Evolutionary conservation across 2,888 invertebrate species (phyloP).

Genomic region (Ashinkailepas kermadecensis): DNA sequence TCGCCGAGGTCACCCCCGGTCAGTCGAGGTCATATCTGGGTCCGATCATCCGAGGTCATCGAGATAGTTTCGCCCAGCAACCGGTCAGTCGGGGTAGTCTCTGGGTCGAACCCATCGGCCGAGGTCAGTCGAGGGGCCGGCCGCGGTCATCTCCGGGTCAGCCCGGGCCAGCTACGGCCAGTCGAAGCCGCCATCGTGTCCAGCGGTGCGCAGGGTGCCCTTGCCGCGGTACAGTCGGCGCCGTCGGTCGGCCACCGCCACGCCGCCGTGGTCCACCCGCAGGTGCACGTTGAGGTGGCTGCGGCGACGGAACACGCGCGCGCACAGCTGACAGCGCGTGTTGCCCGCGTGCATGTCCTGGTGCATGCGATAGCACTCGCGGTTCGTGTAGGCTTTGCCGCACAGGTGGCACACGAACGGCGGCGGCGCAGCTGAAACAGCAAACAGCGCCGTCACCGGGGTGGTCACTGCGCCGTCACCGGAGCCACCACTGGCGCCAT

Average conservation of each 20-base stretch:
- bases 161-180: background rate
- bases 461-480: no score
- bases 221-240: background rate
- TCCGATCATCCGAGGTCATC: no score
- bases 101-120: no score
- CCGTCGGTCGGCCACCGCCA: background rate
- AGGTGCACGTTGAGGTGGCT: background rate
- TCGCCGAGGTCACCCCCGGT: no score
- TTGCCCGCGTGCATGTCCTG: constrained; percentile 8
- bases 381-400: background rate
- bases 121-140: no score
- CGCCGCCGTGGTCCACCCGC: background rate
- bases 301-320: background rate
- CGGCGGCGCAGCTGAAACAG: background rate
- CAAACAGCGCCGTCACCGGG: background rate
- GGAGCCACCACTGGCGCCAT: no score
- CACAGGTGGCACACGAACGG: background rate
- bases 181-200: background rate
- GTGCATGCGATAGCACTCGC: constrained; percentile 8
- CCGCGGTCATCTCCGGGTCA: no score
- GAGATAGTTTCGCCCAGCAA: no score
- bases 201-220: background rate
- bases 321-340: constrained; percentile 4
- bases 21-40: no score
- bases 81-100: no score